These are phyloP conservation scores for Drosophila infuscata DNA, from an alignment of 2,888 invertebrate species.

Conservation along the genomic window DNA sequence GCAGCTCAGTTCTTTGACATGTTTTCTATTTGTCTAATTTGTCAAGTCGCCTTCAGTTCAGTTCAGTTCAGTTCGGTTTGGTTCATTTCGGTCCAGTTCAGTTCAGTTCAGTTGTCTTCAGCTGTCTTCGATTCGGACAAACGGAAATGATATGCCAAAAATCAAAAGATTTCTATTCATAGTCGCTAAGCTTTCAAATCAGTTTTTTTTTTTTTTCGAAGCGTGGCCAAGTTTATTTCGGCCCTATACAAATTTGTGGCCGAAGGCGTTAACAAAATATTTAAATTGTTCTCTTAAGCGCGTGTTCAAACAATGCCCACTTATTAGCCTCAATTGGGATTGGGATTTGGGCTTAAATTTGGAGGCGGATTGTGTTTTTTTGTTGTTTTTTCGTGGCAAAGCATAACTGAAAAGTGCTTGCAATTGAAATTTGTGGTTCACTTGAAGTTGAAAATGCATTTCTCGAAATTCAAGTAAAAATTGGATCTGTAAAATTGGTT, in stretches of 20 bases:
- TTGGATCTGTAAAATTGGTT: background rate
- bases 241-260: background rate
- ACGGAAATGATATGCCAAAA: conserved; percentile 77
- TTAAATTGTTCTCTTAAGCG: conserved; percentile 68
- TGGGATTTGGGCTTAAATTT: background rate
- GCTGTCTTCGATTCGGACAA: conserved; percentile 34
- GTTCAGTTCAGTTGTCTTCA: conserved; percentile 28
- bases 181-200: conserved; percentile 38
- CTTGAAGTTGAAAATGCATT: background rate
- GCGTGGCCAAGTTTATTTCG: conserved; percentile 52
- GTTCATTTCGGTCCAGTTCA: conserved; percentile 38
- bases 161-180: conserved; percentile 32
- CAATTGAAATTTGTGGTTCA: background rate
- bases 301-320: conserved; percentile 73
- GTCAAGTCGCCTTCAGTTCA: conserved; percentile 61
- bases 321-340: conserved; percentile 35
- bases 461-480: background rate
- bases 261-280: conserved; percentile 52
- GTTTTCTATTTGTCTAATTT: conserved; percentile 79
- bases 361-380: background rate
- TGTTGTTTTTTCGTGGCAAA: conserved; percentile 44
- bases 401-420: conserved; percentile 35
- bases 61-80: conserved; percentile 16
- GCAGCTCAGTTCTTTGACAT: conserved; percentile 69
- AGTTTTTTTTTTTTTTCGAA: conserved; percentile 24